Conservation (phyloP, 2,888 invertebrate species). For the Anaspis maculata region DNA sequence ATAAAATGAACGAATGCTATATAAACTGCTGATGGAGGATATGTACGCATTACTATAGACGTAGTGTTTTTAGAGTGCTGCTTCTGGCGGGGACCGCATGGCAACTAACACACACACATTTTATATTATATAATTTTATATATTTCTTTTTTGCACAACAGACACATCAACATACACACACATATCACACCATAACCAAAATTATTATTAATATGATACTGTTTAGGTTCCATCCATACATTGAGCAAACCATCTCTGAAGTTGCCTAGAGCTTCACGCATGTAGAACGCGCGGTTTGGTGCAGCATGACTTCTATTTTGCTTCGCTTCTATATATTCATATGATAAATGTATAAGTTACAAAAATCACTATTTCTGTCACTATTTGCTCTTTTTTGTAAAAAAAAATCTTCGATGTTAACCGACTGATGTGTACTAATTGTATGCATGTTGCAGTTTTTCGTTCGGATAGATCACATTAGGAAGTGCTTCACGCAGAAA, state of each 20-base stretch:
- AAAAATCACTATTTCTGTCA: too few relatives aligned
- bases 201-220: slow-evolving; percentile 18
- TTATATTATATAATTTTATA: too few relatives aligned
- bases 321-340: slow-evolving; percentile 9
- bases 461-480: slow-evolving; percentile 96
- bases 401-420: too few relatives aligned
- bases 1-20: slow-evolving; percentile 13
- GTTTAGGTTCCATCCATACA: slow-evolving; percentile 37
- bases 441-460: slow-evolving; percentile 81
- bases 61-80: slow-evolving; percentile 28
- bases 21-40: slow-evolving; percentile 21
- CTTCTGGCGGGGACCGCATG: slow-evolving; percentile 39
- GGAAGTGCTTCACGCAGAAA: slow-evolving; percentile 99
- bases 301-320: slow-evolving; percentile 15
- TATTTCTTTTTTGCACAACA: slow-evolving; percentile 22
- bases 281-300: slow-evolving; percentile 21
- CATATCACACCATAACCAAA: slow-evolving; percentile 25
- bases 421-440: slow-evolving; percentile 3
- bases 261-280: slow-evolving; percentile 45
- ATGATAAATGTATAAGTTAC: not conserved
- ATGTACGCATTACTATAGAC: slow-evolving; percentile 18
- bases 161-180: slow-evolving; percentile 24
- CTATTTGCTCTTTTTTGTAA: too few relatives aligned
- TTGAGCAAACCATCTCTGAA: slow-evolving; percentile 50
- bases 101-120: slow-evolving; percentile 32